Percentiles rank a stretch among this genome's conserved stretches.
phyloP scores from a whole-genome alignment of 2,888 invertebrate species.

The Netelia fuscicornis region DNA sequence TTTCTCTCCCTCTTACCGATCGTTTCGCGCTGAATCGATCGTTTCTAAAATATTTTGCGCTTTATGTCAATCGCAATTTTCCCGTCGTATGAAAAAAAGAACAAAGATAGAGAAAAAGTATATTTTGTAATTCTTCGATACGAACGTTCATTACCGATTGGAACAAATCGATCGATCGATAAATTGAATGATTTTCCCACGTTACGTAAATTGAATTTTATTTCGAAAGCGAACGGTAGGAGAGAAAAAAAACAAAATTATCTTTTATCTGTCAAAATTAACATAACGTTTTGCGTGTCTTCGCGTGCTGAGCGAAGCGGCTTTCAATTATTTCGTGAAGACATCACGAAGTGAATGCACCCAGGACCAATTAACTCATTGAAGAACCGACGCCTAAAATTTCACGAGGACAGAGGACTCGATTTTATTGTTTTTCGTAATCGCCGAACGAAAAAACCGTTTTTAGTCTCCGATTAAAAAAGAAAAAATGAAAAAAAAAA shows the following conservation, averaged over 20 bases:
- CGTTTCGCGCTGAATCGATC: conserved; percentile 8
- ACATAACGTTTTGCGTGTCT: conserved; percentile 39
- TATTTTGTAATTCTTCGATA: background rate
- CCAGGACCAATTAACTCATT: conserved; percentile 10
- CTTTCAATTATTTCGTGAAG: conserved; percentile 35
- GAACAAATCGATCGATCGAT: no score
- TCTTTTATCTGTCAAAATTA: conserved; percentile 6
- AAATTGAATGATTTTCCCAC: no score
- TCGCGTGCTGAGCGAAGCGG: conserved; percentile 27
- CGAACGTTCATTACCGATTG: no score
- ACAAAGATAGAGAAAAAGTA: background rate
- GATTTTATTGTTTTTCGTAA: conserved; percentile 22
- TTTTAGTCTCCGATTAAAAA: conserved; percentile 41
- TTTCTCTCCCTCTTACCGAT: conserved; percentile 14
- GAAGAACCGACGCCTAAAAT: conserved; percentile 3
- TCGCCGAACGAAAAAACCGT: conserved; percentile 14
- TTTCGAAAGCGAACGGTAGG: background rate
- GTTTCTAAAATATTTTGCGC: conserved; percentile 47
- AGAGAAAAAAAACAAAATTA: background rate
- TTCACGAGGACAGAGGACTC: background rate
- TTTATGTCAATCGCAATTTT: conserved; percentile 16
- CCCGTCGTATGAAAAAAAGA: conserved; percentile 1
- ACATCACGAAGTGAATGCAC: conserved; percentile 25
- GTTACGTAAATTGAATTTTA: no score
- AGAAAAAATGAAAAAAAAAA: conserved; percentile 1